Evolutionary conservation across 2,888 invertebrate species (phyloP).

Genomic region (Mimas tiliae): DNA sequence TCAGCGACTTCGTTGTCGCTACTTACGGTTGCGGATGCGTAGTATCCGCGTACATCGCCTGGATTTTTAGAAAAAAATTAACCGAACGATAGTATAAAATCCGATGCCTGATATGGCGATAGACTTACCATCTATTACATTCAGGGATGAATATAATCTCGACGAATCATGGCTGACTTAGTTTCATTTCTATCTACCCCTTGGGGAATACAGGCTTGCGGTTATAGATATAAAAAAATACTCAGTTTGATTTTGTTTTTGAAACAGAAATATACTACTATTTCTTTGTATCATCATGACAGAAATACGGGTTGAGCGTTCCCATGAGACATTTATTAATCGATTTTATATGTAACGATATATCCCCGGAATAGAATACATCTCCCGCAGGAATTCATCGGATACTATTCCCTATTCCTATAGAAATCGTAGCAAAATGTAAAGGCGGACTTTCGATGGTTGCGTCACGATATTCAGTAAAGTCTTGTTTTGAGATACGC

Average conservation of each 20-base stretch:
- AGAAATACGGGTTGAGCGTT: neutral
- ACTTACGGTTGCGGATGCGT: neutral
- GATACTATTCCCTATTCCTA: neutral
- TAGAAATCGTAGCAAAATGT: neutral
- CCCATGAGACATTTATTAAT: neutral
- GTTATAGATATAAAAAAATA: too few species aligned
- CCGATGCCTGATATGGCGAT: neutral
- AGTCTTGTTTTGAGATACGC: too few species aligned
- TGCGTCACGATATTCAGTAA: too few species aligned
- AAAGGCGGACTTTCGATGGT: too few species aligned
- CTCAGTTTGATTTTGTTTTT: too few species aligned
- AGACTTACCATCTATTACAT: too few species aligned
- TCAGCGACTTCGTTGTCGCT: neutral
- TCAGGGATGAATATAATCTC: too few species aligned
- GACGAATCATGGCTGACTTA: too few species aligned
- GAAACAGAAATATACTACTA: neutral
- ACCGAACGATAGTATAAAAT: neutral
- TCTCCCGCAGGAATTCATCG: neutral
- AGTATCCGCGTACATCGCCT: neutral
- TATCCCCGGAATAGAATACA: neutral
- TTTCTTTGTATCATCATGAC: neutral
- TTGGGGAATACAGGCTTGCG: too few species aligned
- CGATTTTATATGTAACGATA: neutral
- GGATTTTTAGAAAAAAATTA: neutral
- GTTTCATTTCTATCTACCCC: too few species aligned